A percentile compares a stretch with the other conserved stretches of the same genome.
Evolutionary conservation across 2,113 vertebrate genomes (phyloP).

Genomic region (Nannobrachium achirus): DNA sequence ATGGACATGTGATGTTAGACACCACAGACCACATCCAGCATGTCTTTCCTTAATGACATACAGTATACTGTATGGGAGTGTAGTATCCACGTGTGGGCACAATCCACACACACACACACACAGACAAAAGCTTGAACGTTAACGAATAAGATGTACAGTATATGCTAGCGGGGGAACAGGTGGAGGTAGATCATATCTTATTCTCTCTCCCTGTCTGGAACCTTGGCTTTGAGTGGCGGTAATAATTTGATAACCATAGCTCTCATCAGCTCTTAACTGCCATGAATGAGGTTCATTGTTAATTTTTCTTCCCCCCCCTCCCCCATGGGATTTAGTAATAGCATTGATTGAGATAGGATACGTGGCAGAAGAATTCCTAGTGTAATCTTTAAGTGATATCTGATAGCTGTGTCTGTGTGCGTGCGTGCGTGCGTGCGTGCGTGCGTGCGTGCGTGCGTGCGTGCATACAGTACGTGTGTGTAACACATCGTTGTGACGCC

Average conservation of each 20-base stretch:
- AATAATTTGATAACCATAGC: slow-evolving; percentile 41
- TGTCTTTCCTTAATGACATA: too few species aligned
- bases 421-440: too few species aligned
- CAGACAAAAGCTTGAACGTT: too few species aligned
- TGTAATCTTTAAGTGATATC: not conserved
- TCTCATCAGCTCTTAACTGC: slow-evolving; percentile 44
- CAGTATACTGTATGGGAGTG: too few species aligned
- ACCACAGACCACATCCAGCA: too few species aligned
- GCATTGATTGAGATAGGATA: slow-evolving; percentile 41
- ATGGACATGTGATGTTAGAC: too few species aligned
- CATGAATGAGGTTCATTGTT: slow-evolving; percentile 54
- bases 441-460: too few species aligned
- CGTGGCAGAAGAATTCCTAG: slow-evolving; percentile 14
- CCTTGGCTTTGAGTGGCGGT: slow-evolving; percentile 32
- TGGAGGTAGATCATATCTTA: slow-evolving; percentile 15
- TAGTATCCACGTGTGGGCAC: too few species aligned
- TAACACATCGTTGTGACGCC: not conserved
- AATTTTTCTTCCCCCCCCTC: too few species aligned
- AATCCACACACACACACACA: too few species aligned
- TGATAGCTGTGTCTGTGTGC: not conserved
- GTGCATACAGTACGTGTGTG: too few species aligned
- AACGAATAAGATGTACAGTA: too few species aligned
- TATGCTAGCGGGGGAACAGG: not conserved
- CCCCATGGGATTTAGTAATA: slow-evolving; percentile 33
- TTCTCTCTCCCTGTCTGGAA: not conserved